Evolutionary conservation across 2,113 vertebrate genomes (phyloP), one percentile per base, ranked within the genome.

Genomic region (Ctenodactylus gundi): DNA sequence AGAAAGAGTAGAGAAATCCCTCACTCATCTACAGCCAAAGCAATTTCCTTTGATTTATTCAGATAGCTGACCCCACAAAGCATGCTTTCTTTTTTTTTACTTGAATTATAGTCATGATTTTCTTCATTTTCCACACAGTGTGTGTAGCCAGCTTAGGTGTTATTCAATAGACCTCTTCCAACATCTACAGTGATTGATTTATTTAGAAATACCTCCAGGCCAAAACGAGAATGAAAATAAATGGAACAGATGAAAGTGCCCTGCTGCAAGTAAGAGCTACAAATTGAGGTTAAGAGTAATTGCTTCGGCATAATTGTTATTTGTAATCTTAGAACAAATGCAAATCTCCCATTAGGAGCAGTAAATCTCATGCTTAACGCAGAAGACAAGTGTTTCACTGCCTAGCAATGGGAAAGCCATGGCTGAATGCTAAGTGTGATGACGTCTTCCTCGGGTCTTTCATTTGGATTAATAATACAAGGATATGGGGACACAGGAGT

Each of bases 131-230:
- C 72, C 60, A 82, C 55, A 85, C 55, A 90, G 46, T n/a, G 7
- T 87, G 27, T 95, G 23, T 90, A 92, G 91, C 87, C 86, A 93
- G 93, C 62, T 46, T 93, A 95, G 88, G 92, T 97, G 65, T 93
- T 97, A 97, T 85, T 95, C 92, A 81, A n/a, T 83, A 95, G 93
- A 94, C 91, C 91, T 60, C 53, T 85, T 94, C 84, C 36, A 94
- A 55, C 77, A 91, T 97, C 87, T 85, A 53, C 81, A 60, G 46
- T 95, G 91, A 97, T 88, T 97, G 95, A 97, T 93, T 98, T 97
- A 98, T 97, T 97, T 97, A 95, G 94, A 98, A 98, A 97, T 96
- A 97, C 82, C 95, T 93, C 83, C 85, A 96, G 97, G 97, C 97
- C 95, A 97, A 97, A 97, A 96, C 75, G 93, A 97, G 96, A 97